These are phyloP conservation scores for Calameuta filiformis DNA, from an alignment of 2,888 invertebrate species.

Conservation along the genomic window DNA sequence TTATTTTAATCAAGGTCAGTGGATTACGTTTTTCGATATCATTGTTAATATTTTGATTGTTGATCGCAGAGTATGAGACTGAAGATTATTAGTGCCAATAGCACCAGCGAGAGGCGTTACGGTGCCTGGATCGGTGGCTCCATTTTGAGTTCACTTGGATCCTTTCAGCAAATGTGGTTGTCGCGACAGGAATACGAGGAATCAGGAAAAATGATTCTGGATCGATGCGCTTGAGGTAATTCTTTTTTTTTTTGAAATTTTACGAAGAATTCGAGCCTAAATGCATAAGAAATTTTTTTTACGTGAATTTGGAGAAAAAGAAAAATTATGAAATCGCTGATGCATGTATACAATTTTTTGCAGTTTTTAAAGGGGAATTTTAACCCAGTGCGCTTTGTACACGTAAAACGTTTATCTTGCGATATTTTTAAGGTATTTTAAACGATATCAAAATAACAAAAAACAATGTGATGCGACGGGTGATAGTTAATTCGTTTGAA, in stretches of 20 bases:
- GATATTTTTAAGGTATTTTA: neutral
- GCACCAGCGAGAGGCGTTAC: conserved; percentile 75
- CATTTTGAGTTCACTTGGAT: conserved; percentile 78
- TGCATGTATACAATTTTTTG: neutral
- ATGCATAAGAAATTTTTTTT: neutral
- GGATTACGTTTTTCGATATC: neutral
- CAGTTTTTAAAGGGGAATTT: neutral
- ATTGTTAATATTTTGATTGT: neutral
- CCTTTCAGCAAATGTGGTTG: conserved; percentile 84
- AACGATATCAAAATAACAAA: neutral
- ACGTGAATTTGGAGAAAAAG: neutral
- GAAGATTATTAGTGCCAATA: conserved; percentile 75
- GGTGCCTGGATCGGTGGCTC: conserved; percentile 84
- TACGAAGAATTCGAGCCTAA: neutral
- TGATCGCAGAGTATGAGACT: conserved; percentile 73
- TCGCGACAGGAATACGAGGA: conserved; percentile 82
- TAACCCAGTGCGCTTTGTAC: neutral
- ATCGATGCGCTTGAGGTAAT: conserved; percentile 43
- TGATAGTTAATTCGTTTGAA: neutral
- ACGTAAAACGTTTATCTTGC: neutral
- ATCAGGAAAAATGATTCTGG: conserved; percentile 71
- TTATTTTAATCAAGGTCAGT: neutral
- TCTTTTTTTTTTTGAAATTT: neutral
- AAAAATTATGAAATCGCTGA: neutral
- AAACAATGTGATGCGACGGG: neutral